A percentile compares a stretch with the other conserved stretches of the same genome.
phyloP scores from a whole-genome alignment of 2,797 vertebrate genomes.

The Salarias fasciatus region DNA sequence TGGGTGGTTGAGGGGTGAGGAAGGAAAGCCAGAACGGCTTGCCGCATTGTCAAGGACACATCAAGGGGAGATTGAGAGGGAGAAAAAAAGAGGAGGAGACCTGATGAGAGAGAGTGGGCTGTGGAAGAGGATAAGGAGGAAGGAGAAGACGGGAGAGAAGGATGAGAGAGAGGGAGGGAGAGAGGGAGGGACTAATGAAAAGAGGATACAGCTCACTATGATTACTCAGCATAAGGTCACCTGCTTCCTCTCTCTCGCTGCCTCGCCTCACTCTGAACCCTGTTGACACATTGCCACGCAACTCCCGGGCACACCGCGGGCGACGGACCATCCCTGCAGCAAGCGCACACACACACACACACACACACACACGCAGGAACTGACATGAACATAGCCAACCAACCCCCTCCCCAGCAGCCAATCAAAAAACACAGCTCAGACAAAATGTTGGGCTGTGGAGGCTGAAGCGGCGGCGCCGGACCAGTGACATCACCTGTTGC shows the following conservation, averaged over 20 bases:
- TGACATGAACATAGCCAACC: constrained; percentile 65
- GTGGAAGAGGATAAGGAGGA: constrained; percentile 53
- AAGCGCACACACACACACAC: constrained; percentile 22
- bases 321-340: constrained; percentile 50
- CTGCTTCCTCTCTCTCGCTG: constrained; percentile 51
- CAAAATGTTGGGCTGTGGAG: constrained; percentile 63
- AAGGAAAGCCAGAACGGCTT: constrained; percentile 81
- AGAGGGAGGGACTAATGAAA: constrained; percentile 50
- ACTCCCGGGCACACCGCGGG: constrained; percentile 39
- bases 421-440: constrained; percentile 56
- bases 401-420: constrained; percentile 38
- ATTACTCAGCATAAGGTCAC: constrained; percentile 79
- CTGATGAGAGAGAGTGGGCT: constrained; percentile 36
- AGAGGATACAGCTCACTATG: constrained; percentile 47
- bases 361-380: constrained; percentile 16
- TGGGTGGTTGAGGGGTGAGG: constrained; percentile 54
- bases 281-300: constrained; percentile 60
- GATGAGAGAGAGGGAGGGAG: constrained; percentile 31
- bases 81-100: constrained; percentile 54
- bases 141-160: constrained; percentile 30
- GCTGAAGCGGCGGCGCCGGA: constrained; percentile 25
- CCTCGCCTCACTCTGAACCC: constrained; percentile 47
- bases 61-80: constrained; percentile 83
- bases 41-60: constrained; percentile 87
- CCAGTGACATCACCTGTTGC: constrained; percentile 85